Percentiles rank a stretch among this genome's conserved stretches.
These are phyloP conservation scores for Hedya salicella DNA, from an alignment of 2,888 invertebrate genomes.

Conservation along the genomic window DNA sequence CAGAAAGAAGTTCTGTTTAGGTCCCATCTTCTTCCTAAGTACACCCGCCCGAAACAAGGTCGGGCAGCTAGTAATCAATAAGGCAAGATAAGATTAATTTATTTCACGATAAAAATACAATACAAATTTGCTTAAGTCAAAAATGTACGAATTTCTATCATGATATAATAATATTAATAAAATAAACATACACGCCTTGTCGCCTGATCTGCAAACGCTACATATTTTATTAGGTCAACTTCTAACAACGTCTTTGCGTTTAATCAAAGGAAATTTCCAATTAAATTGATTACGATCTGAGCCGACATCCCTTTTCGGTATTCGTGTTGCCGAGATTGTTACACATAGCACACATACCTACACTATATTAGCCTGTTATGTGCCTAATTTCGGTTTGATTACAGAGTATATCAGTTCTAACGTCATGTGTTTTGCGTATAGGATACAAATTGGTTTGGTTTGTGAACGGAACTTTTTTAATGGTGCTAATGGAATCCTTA, in stretches of 20 bases:
- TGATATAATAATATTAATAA: background rate
- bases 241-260: constrained; percentile 85
- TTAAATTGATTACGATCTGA: constrained; percentile 83
- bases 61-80: too few relatives aligned
- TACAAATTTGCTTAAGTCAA: too few relatives aligned
- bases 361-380: constrained; percentile 9
- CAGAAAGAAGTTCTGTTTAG: too few relatives aligned
- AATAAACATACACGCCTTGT: background rate
- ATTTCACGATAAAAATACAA: too few relatives aligned
- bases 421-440: too few relatives aligned
- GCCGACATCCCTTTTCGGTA: constrained; percentile 48
- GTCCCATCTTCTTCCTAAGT: too few relatives aligned
- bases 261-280: constrained; percentile 86
- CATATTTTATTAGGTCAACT: constrained; percentile 83
- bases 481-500: too few relatives aligned
- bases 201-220: constrained; percentile 56
- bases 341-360: constrained; percentile 15
- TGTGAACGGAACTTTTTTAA: too few relatives aligned
- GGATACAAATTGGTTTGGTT: too few relatives aligned
- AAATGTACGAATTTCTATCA: too few relatives aligned
- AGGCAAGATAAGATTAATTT: too few relatives aligned
- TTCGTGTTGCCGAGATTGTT: constrained; percentile 37
- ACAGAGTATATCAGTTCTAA: background rate
- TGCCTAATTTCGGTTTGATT: constrained; percentile 21
- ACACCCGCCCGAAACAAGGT: too few relatives aligned